phyloP scores from a whole-genome alignment of 2,888 invertebrate species.

The Abrostola triplasia region DNA sequence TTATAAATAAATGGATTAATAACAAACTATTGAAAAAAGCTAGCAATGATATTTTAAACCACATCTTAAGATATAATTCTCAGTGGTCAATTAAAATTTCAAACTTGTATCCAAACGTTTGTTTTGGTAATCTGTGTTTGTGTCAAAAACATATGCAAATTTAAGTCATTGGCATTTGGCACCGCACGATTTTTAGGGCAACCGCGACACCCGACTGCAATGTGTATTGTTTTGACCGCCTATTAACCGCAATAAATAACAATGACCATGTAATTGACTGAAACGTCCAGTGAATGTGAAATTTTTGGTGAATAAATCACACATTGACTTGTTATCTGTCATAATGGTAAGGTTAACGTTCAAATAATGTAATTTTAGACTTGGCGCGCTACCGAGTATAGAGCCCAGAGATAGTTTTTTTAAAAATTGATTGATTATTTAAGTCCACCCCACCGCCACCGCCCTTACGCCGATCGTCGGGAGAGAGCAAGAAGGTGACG shows the following conservation, averaged over 20 bases:
- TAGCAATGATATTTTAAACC: no score
- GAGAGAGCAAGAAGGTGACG: constrained; percentile 74
- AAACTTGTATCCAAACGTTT: not conserved
- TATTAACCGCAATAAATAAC: constrained; percentile 36
- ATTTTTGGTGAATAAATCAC: constrained; percentile 32
- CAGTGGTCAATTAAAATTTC: no score
- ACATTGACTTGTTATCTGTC: constrained; percentile 19
- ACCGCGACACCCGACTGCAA: constrained; percentile 21
- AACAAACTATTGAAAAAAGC: no score
- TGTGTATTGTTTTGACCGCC: constrained; percentile 47
- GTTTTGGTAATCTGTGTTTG: not conserved
- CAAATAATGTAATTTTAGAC: constrained; percentile 33
- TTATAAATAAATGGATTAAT: no score
- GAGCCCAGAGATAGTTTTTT: not conserved
- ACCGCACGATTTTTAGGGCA: constrained; percentile 18
- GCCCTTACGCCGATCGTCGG: constrained; percentile 70
- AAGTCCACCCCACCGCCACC: constrained; percentile 77
- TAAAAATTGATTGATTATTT: constrained; percentile 38
- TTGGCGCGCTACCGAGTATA: constrained; percentile 47
- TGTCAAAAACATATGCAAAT: constrained; percentile 48
- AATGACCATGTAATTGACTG: constrained; percentile 39
- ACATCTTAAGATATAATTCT: no score
- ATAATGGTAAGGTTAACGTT: constrained; percentile 50
- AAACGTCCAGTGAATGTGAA: constrained; percentile 37
- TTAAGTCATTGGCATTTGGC: constrained; percentile 21